Conservation (phyloP, 2,113 vertebrate species). For the Ondatra zibethicus region DNA sequence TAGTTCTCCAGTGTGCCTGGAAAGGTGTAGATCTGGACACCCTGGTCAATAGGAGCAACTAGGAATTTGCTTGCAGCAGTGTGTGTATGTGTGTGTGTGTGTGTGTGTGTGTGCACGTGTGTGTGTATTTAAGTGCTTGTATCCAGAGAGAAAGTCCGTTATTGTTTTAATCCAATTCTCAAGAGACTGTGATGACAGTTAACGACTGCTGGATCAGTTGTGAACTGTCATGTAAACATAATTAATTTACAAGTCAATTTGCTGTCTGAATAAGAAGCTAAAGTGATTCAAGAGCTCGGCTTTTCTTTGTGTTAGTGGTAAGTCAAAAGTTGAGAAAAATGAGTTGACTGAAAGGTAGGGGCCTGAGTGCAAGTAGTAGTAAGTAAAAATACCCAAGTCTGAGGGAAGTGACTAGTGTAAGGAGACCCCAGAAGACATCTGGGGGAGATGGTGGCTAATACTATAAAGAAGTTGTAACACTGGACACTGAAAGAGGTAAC, state of each 20-base stretch:
- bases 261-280: constrained; percentile 41
- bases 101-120: not conserved
- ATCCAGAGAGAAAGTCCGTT: constrained; percentile 15
- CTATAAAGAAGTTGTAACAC: not conserved
- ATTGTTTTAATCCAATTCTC: constrained; percentile 51
- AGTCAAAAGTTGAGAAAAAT: not conserved
- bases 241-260: constrained; percentile 66
- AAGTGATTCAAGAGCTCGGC: constrained; percentile 40
- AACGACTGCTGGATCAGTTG: constrained; percentile 45
- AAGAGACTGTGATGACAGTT: constrained; percentile 14
- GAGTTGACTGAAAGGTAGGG: not conserved
- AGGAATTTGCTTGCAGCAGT: not conserved
- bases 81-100: not conserved
- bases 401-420: not conserved
- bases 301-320: not conserved
- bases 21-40: not conserved
- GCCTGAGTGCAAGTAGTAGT: not conserved
- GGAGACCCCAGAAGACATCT: not conserved
- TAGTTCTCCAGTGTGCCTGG: not conserved
- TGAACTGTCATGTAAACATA: constrained; percentile 64
- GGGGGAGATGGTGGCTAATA: not conserved
- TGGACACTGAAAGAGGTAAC: not conserved
- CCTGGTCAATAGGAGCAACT: accelerated
- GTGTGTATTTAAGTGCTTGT: not conserved
- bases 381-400: not conserved